phyloP scores from a whole-genome alignment of 2,888 invertebrate species.

The Germaria angustata region DNA sequence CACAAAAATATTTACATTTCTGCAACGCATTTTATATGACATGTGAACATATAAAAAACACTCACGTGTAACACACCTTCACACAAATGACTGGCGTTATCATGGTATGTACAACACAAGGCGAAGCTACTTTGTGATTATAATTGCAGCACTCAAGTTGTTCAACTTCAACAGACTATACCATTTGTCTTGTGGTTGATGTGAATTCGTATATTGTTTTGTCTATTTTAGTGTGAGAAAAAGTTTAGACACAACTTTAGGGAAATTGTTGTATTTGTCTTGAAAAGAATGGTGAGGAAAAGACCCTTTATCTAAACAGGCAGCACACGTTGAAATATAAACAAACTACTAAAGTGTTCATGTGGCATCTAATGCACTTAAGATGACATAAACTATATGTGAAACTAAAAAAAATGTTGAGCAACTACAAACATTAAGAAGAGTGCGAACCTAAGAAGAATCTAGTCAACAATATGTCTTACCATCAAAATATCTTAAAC shows the following conservation, averaged over 20 bases:
- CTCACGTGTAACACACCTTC: not conserved
- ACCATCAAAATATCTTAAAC: not conserved
- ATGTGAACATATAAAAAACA: not conserved
- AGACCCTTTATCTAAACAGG: not conserved
- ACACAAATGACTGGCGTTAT: conserved; percentile 11
- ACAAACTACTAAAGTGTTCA: conserved; percentile 7
- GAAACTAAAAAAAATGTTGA: not conserved
- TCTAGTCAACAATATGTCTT: conserved; percentile 20
- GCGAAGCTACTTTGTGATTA: conserved; percentile 18
- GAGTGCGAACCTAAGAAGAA: conserved; percentile 11
- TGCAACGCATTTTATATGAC: not conserved
- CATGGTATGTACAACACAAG: conserved; percentile 9
- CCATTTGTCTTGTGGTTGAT: conserved; percentile 59
- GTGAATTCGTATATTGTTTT: not conserved
- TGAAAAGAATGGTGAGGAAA: not conserved
- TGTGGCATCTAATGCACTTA: conserved; percentile 42
- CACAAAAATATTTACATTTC: conserved; percentile 32
- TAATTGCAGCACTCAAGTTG: conserved; percentile 37
- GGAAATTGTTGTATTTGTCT: conserved; percentile 38
- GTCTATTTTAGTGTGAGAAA: not conserved
- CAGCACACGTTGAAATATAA: conserved; percentile 22
- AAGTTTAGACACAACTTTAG: conserved; percentile 18
- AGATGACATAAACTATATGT: conserved; percentile 37
- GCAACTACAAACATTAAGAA: not conserved
- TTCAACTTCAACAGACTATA: conserved; percentile 34